phyloP scores from a whole-genome alignment of 1,140 invertebrate species.

The Leptinotarsa texana region DNA sequence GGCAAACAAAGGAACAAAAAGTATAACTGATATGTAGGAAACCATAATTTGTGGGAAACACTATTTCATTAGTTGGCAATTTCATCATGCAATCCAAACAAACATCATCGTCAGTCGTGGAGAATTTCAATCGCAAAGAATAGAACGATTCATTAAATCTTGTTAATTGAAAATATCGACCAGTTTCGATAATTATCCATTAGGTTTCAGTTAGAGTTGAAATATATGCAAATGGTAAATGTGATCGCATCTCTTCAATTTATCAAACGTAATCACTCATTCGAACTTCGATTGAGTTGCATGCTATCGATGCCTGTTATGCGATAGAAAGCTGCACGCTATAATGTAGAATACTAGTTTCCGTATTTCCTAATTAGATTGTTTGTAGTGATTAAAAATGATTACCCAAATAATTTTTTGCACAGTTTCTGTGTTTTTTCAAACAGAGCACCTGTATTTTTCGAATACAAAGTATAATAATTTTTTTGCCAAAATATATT shows the following conservation, averaged over 20 bases:
- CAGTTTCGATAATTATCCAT: neutral
- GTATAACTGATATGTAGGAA: too few species aligned
- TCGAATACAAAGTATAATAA: too few species aligned
- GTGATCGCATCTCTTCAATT: neutral
- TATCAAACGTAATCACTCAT: neutral
- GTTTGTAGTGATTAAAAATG: too few species aligned
- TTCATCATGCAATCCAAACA: neutral
- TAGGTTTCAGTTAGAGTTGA: neutral
- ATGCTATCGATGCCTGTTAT: neutral
- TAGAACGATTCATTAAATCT: neutral
- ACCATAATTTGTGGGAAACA: too few species aligned
- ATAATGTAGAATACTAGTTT: neutral
- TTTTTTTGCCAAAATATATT: too few species aligned
- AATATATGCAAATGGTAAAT: neutral
- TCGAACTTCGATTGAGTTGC: neutral
- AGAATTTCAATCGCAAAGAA: neutral
- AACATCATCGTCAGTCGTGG: neutral
- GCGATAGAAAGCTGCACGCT: neutral
- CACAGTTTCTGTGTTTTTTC: too few species aligned
- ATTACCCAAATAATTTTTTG: too few species aligned
- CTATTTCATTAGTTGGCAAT: neutral
- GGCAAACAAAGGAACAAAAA: too few species aligned
- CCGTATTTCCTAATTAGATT: neutral
- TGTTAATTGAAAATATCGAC: neutral
- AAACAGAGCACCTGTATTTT: too few species aligned